Percentiles rank a stretch among this genome's conserved stretches.
Conservation (phyloP, 2,888 invertebrate species). For the Saturnia japonica region DNA sequence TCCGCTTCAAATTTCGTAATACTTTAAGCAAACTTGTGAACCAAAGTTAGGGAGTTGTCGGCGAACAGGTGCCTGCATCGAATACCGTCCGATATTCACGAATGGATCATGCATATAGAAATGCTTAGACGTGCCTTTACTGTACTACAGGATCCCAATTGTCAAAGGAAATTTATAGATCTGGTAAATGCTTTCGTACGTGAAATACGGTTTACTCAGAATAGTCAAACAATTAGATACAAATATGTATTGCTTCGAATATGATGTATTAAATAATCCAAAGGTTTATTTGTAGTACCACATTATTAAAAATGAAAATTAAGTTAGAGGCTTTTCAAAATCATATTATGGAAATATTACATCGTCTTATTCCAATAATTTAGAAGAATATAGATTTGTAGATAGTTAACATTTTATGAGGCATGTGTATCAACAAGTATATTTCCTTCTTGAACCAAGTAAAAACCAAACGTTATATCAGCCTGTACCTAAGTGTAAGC, state of each 20-base stretch:
- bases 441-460: too few species aligned
- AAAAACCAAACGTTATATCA: too few species aligned
- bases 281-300: too few species aligned
- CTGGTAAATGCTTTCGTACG: conserved; percentile 8
- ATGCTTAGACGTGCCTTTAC: conserved; percentile 39
- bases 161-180: conserved; percentile 21
- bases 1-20: conserved; percentile 72
- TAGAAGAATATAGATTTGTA: too few species aligned
- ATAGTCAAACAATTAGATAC: not conserved
- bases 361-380: too few species aligned
- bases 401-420: too few species aligned
- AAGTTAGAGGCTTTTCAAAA: too few species aligned
- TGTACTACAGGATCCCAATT: conserved; percentile 16
- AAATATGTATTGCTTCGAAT: not conserved
- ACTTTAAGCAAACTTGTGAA: conserved; percentile 73
- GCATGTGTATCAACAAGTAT: too few species aligned
- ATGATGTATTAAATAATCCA: too few species aligned
- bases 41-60: conserved; percentile 61
- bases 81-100: conserved; percentile 64
- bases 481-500: too few species aligned
- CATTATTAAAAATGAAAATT: too few species aligned
- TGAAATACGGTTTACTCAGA: not conserved
- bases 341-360: too few species aligned
- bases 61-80: conserved; percentile 71
- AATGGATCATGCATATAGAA: conserved; percentile 48